Evolutionary conservation across 2,113 vertebrate genomes (phyloP).

Genomic region (Gnathochromis pfefferi): DNA sequence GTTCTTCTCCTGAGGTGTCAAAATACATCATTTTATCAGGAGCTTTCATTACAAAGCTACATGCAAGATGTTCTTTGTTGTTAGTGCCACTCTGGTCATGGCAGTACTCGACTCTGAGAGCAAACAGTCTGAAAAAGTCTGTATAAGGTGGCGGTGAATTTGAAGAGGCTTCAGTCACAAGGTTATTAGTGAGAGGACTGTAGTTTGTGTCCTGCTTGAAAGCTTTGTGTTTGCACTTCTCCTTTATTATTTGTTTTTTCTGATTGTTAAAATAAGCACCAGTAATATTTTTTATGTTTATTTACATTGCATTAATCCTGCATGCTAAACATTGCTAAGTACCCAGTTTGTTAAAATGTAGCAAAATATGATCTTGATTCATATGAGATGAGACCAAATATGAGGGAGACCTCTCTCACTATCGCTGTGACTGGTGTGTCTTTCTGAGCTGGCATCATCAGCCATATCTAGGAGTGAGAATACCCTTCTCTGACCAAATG

Average conservation of each 20-base stretch:
- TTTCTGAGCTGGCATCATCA: not conserved
- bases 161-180: not conserved
- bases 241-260: not conserved
- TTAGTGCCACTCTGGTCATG: not conserved
- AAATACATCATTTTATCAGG: not conserved
- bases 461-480: not conserved
- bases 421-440: not conserved
- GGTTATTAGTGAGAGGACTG: not conserved
- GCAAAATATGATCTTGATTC: not conserved
- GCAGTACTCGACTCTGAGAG: not conserved
- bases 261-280: not conserved
- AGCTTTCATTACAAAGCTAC: accelerated
- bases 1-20: not conserved
- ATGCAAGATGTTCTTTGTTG: not conserved
- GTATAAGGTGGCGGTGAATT: not conserved
- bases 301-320: not conserved
- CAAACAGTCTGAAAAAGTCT: not conserved
- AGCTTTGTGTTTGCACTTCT: not conserved
- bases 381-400: not conserved
- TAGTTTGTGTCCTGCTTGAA: not conserved
- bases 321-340: not conserved
- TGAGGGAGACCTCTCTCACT: not conserved
- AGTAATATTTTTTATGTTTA: not conserved
- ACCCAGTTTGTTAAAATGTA: not conserved
- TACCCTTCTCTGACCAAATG: not conserved